Evolutionary conservation across 2,888 invertebrate species (phyloP), one percentile per base, ranked within the genome.

Genomic region (Tolmerus cingulatus): DNA sequence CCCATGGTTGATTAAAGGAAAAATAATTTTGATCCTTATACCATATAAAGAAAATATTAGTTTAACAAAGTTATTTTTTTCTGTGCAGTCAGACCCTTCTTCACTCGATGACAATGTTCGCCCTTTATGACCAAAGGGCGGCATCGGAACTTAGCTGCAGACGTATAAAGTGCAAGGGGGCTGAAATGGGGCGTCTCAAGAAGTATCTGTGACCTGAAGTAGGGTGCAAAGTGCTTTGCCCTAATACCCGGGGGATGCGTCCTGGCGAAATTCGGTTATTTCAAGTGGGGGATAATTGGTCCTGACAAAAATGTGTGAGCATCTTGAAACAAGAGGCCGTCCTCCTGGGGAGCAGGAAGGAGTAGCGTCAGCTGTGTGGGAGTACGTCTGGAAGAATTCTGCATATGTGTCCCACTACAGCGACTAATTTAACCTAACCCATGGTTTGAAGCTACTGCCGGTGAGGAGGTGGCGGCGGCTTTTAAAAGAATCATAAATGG

Each of bases 251-350:
- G 14, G 43, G 14, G 51, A 23, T 23, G 23, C 9, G n/a, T 12
- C 77, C 34, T 37, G 37, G 37, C 9, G 12, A 30, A 40, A 77
- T 77, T 77, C 23, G n/a, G 77, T 81, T 84, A 84, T 34, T 30
- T 40, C 12, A 57, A 84, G 84, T 40, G 40, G 51, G 57, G 66
- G 51, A 66, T 84, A 84, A 84, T 84, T 84, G 37, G 30, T 34
- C 34, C 51, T 30, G 34, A 57, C 84, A 66, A 66, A 66, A 55
- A 84, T 57, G 37, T 84, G 84, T 84, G 57, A 84, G 40, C 57
- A 84, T 27, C 84, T 84, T 55, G 30, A 84, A 55, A 19, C 19
- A 66, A 66, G 23, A 9, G 57, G 57, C n/a, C n/a, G n/a, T 16
- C 57, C 23, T 16, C 19, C 57, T 12, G 57, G 9, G 9, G 43